A percentile compares a stretch with the other conserved stretches of the same genome.
phyloP scores from a whole-genome alignment of 2,797 vertebrate genomes.

The Margarornis squamiger region DNA sequence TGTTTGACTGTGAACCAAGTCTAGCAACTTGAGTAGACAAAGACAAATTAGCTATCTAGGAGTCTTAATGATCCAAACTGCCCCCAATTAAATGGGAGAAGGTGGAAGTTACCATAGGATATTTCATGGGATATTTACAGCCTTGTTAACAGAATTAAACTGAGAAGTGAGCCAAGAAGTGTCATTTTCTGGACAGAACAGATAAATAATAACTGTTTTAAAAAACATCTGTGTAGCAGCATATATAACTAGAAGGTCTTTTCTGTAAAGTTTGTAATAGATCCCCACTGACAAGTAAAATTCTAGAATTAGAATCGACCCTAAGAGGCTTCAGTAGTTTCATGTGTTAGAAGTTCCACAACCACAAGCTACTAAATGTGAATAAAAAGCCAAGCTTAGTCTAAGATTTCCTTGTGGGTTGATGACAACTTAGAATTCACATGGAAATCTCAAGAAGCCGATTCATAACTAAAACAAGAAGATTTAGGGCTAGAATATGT shows the following conservation, averaged over 20 bases:
- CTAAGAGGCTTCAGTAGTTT: not conserved
- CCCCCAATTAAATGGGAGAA: not conserved
- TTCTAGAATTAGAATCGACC: not conserved
- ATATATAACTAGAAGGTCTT: not conserved
- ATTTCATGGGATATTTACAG: not conserved
- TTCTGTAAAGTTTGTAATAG: not conserved
- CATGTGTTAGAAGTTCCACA: not conserved
- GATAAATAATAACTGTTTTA: not conserved
- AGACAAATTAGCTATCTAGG: not conserved
- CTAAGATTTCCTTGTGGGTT: not conserved
- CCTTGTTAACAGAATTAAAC: not conserved
- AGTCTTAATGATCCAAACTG: not conserved
- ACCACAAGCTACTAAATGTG: not conserved
- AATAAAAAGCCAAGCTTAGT: not conserved
- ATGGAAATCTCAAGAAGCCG: not conserved
- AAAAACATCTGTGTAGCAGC: not conserved
- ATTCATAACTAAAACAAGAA: not conserved
- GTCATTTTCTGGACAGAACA: not conserved
- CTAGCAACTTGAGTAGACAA: not conserved
- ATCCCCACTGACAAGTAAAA: not conserved
- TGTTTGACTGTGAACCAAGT: not conserved
- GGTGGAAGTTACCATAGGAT: not conserved
- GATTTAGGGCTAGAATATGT: not conserved
- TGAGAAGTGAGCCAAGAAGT: not conserved
- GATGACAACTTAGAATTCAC: not conserved